Conservation (phyloP, 2,113 vertebrate species). For the Uria lomvia region DNA sequence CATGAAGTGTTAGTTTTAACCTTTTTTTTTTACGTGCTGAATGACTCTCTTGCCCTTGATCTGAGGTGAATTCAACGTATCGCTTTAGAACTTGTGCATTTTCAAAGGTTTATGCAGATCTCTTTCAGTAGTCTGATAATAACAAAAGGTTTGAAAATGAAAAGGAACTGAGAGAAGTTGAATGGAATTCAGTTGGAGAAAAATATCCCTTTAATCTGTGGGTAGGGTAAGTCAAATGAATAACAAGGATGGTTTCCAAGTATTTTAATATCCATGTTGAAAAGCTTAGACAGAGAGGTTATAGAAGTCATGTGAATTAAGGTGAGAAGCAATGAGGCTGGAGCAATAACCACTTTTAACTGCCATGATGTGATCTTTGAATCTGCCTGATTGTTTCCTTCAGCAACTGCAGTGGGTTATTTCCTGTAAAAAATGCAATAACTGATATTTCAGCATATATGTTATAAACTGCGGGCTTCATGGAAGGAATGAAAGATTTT, state of each 20-base stretch:
- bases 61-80: neutral
- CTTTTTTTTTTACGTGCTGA: neutral
- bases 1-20: neutral
- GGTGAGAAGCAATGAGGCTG: neutral
- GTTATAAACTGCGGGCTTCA: neutral
- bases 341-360: slow-evolving; percentile 18
- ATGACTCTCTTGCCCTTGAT: neutral
- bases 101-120: slow-evolving; percentile 6
- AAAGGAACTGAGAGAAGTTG: neutral
- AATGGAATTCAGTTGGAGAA: slow-evolving; percentile 18
- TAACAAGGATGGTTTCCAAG: neutral
- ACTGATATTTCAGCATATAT: neutral
- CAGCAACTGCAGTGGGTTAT: neutral
- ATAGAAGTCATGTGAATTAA: slow-evolving; percentile 48
- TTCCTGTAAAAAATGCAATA: slow-evolving; percentile 28
- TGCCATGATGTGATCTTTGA: slow-evolving; percentile 12
- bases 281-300: neutral
- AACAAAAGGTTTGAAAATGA: slow-evolving; percentile 13
- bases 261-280: slow-evolving; percentile 30
- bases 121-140: neutral
- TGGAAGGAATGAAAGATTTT: neutral
- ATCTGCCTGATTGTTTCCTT: slow-evolving; percentile 31
- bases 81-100: neutral
- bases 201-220: slow-evolving; percentile 13
- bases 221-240: neutral